Base-by-base conservation (phyloP, 2,888 invertebrate species). In the Lasioglossum malachurum region DNA sequence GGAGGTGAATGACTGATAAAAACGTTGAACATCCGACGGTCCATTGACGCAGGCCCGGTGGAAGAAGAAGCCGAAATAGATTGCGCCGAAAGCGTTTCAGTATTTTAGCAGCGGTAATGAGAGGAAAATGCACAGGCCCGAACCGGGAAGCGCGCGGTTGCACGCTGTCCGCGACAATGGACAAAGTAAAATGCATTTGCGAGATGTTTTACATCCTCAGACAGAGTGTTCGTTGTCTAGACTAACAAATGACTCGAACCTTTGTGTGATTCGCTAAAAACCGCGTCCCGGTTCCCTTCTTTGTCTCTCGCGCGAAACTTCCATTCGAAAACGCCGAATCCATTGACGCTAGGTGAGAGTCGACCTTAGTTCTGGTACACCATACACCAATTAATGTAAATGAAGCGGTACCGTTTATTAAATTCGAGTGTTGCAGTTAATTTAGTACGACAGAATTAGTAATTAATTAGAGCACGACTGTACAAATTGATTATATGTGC, bases 31-130 rank as follows among this genome's bases (percentile, higher is more conserved):
- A 35, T 67, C 69, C 60, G 12, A n/a, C 69, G 79, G 81, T 83
- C 75, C 79, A 83, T 87, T 83, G 81, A 38, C 67, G 76, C 71
- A 64, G 80, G 73, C 86, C 86, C 57, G 72, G 74, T 31, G 76
- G 87, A 86, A 86, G 84, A 80, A 80, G 83, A 72, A 67, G 84
- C 86, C 82, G 85, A 91, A 92, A 89, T 92, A 89, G 87, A 90
- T 91, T 87, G 75, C 82, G 81, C 80, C 82, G 82, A 57, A 86
- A 73, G 82, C 87, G 84, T 89, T 91, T 89, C 87, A 84, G 84
- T 64, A 16, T 64, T 64, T 64, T 2, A 31, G 88, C 84, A 46
- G 73, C 79, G 77, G 12, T 86, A 88, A 87, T 87, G 85, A 91
- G 88, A 88, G 89, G 77, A 86, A 91, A 91, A 87, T 89, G 84